Evolutionary conservation across 2,888 invertebrate genomes (phyloP).

Genomic region (Heliconius sara): DNA sequence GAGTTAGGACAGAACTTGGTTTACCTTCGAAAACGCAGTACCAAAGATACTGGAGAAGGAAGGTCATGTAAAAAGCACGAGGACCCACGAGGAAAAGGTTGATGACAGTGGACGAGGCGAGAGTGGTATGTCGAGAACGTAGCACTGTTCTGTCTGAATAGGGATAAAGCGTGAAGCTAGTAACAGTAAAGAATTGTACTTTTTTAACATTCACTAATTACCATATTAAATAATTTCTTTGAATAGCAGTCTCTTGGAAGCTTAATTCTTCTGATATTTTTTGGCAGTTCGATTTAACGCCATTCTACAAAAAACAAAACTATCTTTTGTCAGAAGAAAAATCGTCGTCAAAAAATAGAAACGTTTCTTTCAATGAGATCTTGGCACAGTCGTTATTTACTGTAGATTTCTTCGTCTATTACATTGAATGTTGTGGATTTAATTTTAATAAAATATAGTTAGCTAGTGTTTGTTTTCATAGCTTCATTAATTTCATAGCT

Average conservation of each 20-base stretch:
- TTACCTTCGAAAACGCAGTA: too few relatives aligned
- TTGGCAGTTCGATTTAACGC: slow-evolving; percentile 4
- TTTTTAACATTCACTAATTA: neutral
- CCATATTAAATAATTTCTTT: neutral
- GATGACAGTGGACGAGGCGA: neutral
- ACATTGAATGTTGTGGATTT: neutral
- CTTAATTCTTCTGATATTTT: neutral
- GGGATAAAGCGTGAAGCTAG: neutral
- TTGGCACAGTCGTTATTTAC: slow-evolving; percentile 4
- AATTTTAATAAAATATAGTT: slow-evolving; percentile 6
- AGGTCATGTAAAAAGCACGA: neutral
- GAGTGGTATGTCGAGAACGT: neutral
- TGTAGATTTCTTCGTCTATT: neutral
- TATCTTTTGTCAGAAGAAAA: neutral
- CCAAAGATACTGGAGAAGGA: too few relatives aligned
- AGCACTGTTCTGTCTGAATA: neutral
- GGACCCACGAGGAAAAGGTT: too few relatives aligned
- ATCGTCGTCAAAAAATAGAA: slow-evolving; percentile 8
- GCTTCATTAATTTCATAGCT: too few relatives aligned
- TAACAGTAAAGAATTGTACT: neutral
- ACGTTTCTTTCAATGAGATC: slow-evolving; percentile 10
- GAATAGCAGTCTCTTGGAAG: neutral
- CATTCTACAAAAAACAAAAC: neutral
- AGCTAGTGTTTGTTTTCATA: neutral
- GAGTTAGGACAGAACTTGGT: too few relatives aligned